Conservation (phyloP, 2,113 vertebrate genomes). For the Sebastes fasciatus region DNA sequence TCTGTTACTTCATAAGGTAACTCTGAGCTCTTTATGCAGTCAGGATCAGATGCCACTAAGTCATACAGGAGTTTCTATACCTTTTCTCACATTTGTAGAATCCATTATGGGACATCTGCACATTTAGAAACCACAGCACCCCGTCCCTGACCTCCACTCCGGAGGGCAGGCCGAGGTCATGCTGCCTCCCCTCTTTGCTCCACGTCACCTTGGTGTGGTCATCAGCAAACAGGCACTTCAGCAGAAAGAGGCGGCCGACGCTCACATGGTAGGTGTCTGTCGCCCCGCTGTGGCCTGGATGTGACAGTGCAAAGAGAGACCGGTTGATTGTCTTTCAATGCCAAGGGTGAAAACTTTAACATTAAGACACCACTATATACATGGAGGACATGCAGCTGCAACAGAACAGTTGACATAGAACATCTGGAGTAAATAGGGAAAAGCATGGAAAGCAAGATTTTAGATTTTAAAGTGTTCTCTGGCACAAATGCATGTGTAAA, state of each 20-base stretch:
- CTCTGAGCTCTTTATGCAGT: background rate
- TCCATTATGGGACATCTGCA: conserved; percentile 66
- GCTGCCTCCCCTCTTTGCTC: conserved; percentile 28
- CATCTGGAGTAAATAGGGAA: background rate
- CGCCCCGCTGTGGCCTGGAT: conserved; percentile 37
- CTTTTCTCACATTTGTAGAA: conserved; percentile 76
- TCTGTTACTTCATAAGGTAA: background rate
- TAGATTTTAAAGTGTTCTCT: background rate
- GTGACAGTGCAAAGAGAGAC: conserved; percentile 6
- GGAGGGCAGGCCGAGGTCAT: conserved; percentile 8
- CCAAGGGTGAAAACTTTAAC: background rate
- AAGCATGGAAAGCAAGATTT: background rate
- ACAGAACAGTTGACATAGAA: background rate
- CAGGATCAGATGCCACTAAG: background rate
- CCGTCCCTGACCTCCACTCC: conserved; percentile 66
- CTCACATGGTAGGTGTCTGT: conserved; percentile 57
- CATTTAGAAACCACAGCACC: conserved; percentile 75
- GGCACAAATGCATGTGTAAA: background rate
- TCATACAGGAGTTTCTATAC: conserved; percentile 46
- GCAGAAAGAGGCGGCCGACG: conserved; percentile 61
- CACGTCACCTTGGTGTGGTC: conserved; percentile 59
- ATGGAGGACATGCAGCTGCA: no score
- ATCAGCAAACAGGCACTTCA: conserved; percentile 46
- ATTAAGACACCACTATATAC: background rate
- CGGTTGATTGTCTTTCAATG: background rate